phyloP scores from a whole-genome alignment of 2,113 vertebrate genomes.

The Rhinolophus sinicus region DNA sequence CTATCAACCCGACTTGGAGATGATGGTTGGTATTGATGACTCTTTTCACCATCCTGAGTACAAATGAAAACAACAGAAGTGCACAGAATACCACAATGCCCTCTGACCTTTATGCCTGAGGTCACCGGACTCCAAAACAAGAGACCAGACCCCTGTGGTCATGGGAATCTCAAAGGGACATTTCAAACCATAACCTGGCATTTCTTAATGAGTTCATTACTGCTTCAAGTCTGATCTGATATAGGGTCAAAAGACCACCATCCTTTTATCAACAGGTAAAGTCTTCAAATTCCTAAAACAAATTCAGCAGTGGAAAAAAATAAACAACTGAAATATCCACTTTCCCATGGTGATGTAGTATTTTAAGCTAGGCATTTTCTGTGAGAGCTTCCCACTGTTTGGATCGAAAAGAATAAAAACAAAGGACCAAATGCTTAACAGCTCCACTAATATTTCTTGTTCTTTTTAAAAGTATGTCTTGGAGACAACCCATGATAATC shows the following conservation, averaged over 20 bases:
- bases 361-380: conserved; percentile 54
- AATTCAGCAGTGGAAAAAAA: conserved; percentile 33
- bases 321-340: not conserved
- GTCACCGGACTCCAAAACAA: conserved; percentile 81
- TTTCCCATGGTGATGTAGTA: conserved; percentile 16
- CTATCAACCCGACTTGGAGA: conserved; percentile 41
- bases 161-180: conserved; percentile 73
- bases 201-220: conserved; percentile 14
- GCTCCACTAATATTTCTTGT: conserved; percentile 54
- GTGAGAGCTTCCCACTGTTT: conserved; percentile 32
- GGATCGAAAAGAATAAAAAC: conserved; percentile 45
- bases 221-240: conserved; percentile 11
- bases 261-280: conserved; percentile 29
- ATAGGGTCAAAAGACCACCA: not conserved
- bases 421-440: conserved; percentile 56
- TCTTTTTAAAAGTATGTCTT: conserved; percentile 52
- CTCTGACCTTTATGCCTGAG: conserved; percentile 81
- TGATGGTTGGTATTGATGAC: conserved; percentile 59
- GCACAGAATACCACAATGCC: conserved; percentile 35
- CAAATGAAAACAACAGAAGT: conserved; percentile 74
- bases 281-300: conserved; percentile 38
- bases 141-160: conserved; percentile 76
- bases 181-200: conserved; percentile 3
- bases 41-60: conserved; percentile 63
- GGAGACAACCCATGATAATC: conserved; percentile 41